Evolutionary conservation across 2,888 invertebrate genomes (phyloP).

Genomic region (Smittia aterrima): DNA sequence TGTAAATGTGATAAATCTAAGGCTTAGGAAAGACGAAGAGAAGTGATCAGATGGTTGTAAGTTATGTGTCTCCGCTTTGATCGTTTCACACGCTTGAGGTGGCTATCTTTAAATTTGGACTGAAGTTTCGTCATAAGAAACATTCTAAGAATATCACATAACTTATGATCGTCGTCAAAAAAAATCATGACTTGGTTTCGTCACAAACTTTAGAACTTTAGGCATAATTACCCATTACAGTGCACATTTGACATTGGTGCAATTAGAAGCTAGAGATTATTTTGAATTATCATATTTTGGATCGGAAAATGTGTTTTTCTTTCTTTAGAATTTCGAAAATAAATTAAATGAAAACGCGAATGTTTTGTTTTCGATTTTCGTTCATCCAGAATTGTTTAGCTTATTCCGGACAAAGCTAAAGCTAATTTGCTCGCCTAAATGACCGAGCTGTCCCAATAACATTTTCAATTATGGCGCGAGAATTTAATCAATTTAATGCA

Average conservation of each 20-base stretch:
- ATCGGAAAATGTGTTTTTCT: neutral
- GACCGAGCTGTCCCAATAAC: too few relatives aligned
- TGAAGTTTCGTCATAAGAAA: too few relatives aligned
- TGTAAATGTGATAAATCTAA: constrained; percentile 8
- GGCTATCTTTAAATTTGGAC: too few relatives aligned
- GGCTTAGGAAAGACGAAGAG: neutral
- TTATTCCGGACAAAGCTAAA: too few relatives aligned
- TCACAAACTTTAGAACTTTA: neutral
- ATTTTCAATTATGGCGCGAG: too few relatives aligned
- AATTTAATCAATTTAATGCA: too few relatives aligned
- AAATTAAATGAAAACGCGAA: neutral
- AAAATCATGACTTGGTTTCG: neutral
- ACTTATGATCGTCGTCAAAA: too few relatives aligned
- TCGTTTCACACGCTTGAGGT: neutral
- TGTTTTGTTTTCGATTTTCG: neutral
- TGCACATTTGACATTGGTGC: too few relatives aligned
- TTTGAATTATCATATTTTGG: neutral
- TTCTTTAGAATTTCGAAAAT: neutral
- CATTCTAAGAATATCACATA: too few relatives aligned
- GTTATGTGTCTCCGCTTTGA: neutral
- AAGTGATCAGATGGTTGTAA: neutral
- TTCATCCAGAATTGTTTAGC: neutral
- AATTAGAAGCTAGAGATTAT: constrained; percentile 11
- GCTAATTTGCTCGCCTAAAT: too few relatives aligned
- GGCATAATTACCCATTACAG: too few relatives aligned